These are phyloP conservation scores for Sphenopsis melanotis DNA, from an alignment of 2,797 vertebrate genomes.

Conservation along the genomic window DNA sequence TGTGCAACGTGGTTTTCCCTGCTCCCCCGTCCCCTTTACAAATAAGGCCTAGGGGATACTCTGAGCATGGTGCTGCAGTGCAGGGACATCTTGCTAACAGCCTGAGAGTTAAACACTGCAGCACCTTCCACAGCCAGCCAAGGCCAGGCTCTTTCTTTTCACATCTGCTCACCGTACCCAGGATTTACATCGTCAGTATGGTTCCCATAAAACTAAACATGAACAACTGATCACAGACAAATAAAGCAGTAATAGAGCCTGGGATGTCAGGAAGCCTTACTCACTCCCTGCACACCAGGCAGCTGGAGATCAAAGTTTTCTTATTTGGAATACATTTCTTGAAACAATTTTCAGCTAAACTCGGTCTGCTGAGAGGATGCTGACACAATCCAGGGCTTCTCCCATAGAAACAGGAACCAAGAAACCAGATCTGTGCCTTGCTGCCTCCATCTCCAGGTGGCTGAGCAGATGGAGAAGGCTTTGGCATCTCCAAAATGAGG, in stretches of 20 bases:
- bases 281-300: not conserved
- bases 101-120: not conserved
- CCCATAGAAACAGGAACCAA: not conserved
- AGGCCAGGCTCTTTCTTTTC: not conserved
- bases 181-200: not conserved
- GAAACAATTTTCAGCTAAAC: slow-evolving; percentile 47
- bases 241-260: not conserved
- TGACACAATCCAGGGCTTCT: slow-evolving; percentile 31
- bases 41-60: fast-evolving
- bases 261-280: slow-evolving; percentile 20
- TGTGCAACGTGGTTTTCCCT: not conserved
- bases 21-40: not conserved
- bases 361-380: not conserved
- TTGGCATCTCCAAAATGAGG: not conserved
- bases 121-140: not conserved
- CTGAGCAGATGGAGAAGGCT: not conserved
- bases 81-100: not conserved
- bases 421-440: not conserved
- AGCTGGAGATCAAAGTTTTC: slow-evolving; percentile 52
- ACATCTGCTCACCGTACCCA: slow-evolving; percentile 14
- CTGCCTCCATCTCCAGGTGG: not conserved
- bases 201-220: slow-evolving; percentile 42
- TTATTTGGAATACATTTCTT: slow-evolving; percentile 49
- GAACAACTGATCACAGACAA: slow-evolving; percentile 24
- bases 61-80: not conserved